phyloP scores from a whole-genome alignment of 1,140 invertebrate species.

The Drosophila ogumai region DNA sequence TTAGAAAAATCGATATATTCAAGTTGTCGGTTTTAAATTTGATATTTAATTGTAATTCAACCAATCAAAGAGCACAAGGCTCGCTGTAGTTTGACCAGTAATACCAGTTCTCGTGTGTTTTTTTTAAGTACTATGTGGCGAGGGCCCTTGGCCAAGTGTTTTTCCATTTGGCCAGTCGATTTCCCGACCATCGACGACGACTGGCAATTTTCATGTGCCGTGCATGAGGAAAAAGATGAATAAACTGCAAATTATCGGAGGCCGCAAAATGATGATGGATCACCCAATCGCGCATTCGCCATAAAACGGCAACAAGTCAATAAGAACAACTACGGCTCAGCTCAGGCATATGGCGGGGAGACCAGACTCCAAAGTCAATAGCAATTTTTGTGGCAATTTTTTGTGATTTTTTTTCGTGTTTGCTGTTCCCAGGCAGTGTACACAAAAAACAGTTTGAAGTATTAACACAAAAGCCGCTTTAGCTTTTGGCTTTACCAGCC shows the following conservation, averaged over 20 bases:
- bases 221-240: conserved; percentile 18
- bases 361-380: conserved; percentile 64
- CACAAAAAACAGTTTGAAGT: conserved; percentile 65
- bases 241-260: conserved; percentile 71
- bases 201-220: conserved; percentile 63
- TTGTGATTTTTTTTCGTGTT: conserved; percentile 44
- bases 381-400: conserved; percentile 77
- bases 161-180: conserved; percentile 27
- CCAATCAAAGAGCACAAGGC: conserved; percentile 3
- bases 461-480: conserved; percentile 83
- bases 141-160: conserved; percentile 5
- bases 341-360: conserved; percentile 40
- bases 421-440: conserved; percentile 39
- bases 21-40: conserved; percentile 12
- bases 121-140: conserved; percentile 6
- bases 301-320: conserved; percentile 81
- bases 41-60: conserved; percentile 16
- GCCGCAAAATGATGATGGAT: conserved; percentile 75
- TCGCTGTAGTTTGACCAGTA: conserved; percentile 5
- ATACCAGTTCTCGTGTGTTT: not conserved
- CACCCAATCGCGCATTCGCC: conserved; percentile 73
- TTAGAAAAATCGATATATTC: conserved; percentile 3
- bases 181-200: no score
- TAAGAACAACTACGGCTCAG: conserved; percentile 65
- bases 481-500: conserved; percentile 65